Base-by-base conservation (phyloP, 2,888 invertebrate genomes). In the Parnassius orleans region DNA sequence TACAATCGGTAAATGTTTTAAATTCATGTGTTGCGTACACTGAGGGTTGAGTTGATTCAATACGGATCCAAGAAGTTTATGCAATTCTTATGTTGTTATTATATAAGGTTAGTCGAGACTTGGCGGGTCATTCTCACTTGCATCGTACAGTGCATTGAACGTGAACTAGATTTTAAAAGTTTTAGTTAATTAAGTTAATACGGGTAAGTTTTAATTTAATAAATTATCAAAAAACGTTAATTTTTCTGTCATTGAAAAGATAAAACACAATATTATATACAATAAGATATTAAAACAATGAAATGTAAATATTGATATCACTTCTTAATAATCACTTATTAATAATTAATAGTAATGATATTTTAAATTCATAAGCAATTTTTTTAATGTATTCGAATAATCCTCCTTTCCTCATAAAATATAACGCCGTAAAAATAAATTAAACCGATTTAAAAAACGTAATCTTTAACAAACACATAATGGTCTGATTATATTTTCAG, bases 51-150 rank as follows among this genome's bases (percentile, higher is more conserved):
- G 68, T 75, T 73, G 66, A 75, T 79, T 74, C 80, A 80, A 79
- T 71, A 76, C 81, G 80, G 82, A 81, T 83, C 71, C 74, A 70
- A 70, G 73, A 73, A 73, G 90, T 90, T 91, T 87, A 87, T 91
- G 90, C 90, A 91, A 91, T 87, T 90, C 83, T 88, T 87, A 86
- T 84, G 80, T 89, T 87, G 82, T 82, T 90, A 91, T 91, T 90
- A 90, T 90, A 91, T 90, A 91, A 90, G 88, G 73, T 86, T 82
- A 79, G 82, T 83, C 79, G 77, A 75, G 69, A 65, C 75, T 71
- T 71, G 70, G 72, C 70, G 66, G 64, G 78, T 74, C 89, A 90
- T 81, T 90, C 82, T 80, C 66, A 78, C 75, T 80, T 80, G 80
- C 78, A 83, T 67, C 79, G 78, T 71, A 70, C 77, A 79, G 85